Conservation (phyloP, 1,140 invertebrate species). For the Ericerus pela region DNA sequence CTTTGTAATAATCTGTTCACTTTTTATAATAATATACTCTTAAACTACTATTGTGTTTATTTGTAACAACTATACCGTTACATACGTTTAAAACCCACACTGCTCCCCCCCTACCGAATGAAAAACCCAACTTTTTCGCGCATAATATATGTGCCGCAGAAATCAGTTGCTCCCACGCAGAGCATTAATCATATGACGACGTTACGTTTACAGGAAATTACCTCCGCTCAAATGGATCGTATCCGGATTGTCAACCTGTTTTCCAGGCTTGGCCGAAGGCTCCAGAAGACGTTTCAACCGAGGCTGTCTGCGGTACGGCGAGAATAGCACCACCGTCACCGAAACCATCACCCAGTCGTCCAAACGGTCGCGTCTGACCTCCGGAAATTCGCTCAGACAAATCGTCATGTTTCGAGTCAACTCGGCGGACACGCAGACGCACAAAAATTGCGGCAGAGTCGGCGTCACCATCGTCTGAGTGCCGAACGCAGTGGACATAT, state of each 20-base stretch:
- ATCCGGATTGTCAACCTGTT: neutral
- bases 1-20: no score
- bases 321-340: neutral
- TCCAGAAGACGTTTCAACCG: constrained; percentile 2
- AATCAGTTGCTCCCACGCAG: no score
- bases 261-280: neutral
- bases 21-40: no score
- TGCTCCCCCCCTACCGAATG: no score
- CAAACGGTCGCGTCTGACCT: neutral
- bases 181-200: no score
- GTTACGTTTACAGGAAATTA: constrained; percentile 1
- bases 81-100: no score
- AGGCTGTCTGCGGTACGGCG: neutral
- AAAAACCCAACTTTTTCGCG: no score
- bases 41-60: no score
- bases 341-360: constrained; percentile 2
- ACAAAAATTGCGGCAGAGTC: neutral
- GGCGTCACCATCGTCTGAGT: neutral
- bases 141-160: no score
- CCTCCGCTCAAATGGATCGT: constrained; percentile 4
- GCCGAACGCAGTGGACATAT: neutral
- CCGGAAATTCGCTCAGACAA: constrained; percentile 1
- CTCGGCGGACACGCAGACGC: neutral
- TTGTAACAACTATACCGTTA: no score
- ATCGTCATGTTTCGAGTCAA: constrained; percentile 4